Evolutionary conservation across 1,140 invertebrate species (phyloP).

Genomic region (Drosophila takahashii): DNA sequence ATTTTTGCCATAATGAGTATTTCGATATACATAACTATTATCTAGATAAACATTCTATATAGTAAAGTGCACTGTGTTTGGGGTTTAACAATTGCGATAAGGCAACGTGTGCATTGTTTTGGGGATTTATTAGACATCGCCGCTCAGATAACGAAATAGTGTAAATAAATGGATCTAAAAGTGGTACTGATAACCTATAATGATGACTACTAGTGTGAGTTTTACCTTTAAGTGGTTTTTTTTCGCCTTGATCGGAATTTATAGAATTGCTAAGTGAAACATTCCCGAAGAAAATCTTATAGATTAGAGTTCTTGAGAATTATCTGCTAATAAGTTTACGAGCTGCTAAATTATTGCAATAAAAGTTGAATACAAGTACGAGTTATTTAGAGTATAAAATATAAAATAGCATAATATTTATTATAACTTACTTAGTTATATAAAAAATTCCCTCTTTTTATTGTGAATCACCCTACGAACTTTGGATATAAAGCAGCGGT

Average conservation of each 20-base stretch:
- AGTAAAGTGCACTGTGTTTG: constrained; percentile 3
- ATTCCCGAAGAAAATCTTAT: not conserved
- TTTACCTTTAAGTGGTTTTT: not conserved
- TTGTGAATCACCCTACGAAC: too few relatives aligned
- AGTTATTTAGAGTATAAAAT: too few relatives aligned
- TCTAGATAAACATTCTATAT: not conserved
- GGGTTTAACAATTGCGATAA: constrained; percentile 8
- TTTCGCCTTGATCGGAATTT: not conserved
- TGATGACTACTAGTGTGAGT: not conserved
- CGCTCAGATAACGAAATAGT: not conserved
- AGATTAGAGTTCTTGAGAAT: constrained; percentile 1
- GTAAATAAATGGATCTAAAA: not conserved
- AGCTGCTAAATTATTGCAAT: not conserved
- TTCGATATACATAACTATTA: not conserved
- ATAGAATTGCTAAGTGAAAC: not conserved
- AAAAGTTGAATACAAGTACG: not conserved
- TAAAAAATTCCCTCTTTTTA: too few relatives aligned
- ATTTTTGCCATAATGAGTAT: not conserved
- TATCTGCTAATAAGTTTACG: constrained; percentile 1
- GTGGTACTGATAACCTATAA: not conserved
- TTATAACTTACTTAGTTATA: too few relatives aligned
- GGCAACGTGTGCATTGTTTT: constrained; percentile 2
- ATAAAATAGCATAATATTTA: too few relatives aligned
- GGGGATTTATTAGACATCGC: constrained; percentile 4
- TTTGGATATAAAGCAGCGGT: too few relatives aligned